phyloP scores from a whole-genome alignment of 23 tunicate genomes.

The Aplidium turbinatum region DNA sequence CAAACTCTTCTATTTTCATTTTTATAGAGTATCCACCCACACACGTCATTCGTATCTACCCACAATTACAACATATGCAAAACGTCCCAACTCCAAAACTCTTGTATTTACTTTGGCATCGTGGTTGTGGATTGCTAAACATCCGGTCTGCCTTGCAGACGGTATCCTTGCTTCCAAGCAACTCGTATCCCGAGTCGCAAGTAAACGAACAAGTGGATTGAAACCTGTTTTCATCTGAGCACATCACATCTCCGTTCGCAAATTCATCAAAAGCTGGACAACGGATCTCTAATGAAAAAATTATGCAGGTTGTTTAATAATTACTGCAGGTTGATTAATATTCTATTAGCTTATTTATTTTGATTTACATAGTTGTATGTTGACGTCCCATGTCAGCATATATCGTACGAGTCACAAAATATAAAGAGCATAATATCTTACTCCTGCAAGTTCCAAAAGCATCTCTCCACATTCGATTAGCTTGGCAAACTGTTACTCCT shows the following conservation, averaged over 20 bases:
- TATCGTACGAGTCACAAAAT: no score
- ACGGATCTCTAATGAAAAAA: conserved; percentile 40
- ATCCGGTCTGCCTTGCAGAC: background rate
- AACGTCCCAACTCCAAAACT: no score
- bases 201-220: conserved; percentile 28
- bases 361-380: no score
- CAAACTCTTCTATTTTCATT: no score
- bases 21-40: background rate
- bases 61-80: no score
- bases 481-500: conserved; percentile 29
- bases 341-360: no score
- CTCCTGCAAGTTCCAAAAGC: conserved; percentile 54
- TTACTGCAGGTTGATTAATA: no score
- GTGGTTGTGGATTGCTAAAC: background rate
- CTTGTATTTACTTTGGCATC: background rate
- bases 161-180: background rate
- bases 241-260: conserved; percentile 14
- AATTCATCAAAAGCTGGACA: conserved; percentile 38
- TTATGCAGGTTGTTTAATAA: no score
- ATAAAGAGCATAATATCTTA: no score
- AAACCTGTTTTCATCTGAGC: conserved; percentile 30
- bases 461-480: conserved; percentile 43
- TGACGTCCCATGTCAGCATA: no score
- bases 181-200: conserved; percentile 22
- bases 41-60: no score